phyloP scores from a whole-genome alignment of 2,888 invertebrate species.

The Thecocarcelia acutangulata region DNA sequence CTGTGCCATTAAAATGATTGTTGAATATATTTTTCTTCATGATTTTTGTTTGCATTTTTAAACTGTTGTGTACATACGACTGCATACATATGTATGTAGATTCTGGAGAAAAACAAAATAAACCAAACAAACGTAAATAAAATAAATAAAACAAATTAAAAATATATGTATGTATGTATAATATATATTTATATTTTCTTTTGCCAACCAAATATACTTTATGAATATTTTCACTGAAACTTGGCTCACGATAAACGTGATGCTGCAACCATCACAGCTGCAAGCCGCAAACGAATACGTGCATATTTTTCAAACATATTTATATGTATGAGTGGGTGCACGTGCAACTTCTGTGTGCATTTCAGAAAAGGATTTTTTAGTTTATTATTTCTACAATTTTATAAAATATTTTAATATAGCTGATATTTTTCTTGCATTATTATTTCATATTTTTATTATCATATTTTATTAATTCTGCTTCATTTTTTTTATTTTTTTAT shows the following conservation, averaged over 20 bases:
- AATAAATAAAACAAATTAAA: not conserved
- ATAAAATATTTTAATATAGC: not conserved
- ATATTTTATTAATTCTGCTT: constrained; percentile 18
- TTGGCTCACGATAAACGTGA: constrained; percentile 17
- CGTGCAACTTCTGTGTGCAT: constrained; percentile 25
- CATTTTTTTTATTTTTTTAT: constrained; percentile 7
- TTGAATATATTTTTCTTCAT: not conserved
- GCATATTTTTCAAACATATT: too few relatives aligned
- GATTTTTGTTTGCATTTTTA: constrained; percentile 17
- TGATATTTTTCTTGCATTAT: constrained; percentile 8
- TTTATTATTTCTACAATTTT: constrained; percentile 19
- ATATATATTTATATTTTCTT: not conserved
- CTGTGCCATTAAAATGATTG: constrained; percentile 32
- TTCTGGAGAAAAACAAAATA: not conserved
- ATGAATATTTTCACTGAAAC: constrained; percentile 12
- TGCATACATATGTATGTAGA: too few relatives aligned
- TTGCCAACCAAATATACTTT: not conserved
- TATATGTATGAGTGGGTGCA: too few relatives aligned
- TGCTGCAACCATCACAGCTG: not conserved
- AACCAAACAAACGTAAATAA: constrained; percentile 16
- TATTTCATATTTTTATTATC: constrained; percentile 31
- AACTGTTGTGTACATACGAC: not conserved
- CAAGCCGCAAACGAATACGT: not conserved
- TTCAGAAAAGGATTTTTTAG: constrained; percentile 23
- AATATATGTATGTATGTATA: not conserved